These are phyloP conservation scores for Subanguina moxae DNA, from an alignment of 1,140 invertebrate species.

Conservation along the genomic window DNA sequence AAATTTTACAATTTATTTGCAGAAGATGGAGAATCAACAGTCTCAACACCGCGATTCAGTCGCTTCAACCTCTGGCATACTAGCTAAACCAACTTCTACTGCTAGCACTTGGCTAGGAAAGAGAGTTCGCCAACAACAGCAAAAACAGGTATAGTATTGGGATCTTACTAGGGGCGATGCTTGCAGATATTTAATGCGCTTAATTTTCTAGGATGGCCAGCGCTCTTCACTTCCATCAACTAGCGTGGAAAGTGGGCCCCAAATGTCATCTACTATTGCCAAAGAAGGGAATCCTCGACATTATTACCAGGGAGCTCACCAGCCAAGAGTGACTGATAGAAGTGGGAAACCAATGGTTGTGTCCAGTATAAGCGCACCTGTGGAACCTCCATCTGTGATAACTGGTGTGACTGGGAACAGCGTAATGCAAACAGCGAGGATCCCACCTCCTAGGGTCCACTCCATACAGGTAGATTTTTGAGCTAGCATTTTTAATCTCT, in stretches of 20 bases:
- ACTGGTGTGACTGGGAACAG: not conserved
- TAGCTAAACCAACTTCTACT: conserved; percentile 46
- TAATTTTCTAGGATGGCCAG: not conserved
- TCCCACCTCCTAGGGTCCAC: conserved; percentile 43
- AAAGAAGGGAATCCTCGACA: not conserved
- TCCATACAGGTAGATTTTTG: conserved; percentile 18
- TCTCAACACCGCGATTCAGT: conserved; percentile 4
- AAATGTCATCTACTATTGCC: not conserved
- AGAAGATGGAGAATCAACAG: conserved; percentile 12
- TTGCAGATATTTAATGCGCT: not conserved
- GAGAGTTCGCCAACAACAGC: conserved; percentile 50
- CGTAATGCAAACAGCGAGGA: conserved; percentile 33
- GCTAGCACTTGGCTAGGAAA: conserved; percentile 56
- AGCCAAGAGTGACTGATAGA: not conserved
- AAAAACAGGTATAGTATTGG: conserved; percentile 6
- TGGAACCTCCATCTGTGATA: not conserved
- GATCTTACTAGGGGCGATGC: no score
- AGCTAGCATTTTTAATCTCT: no score
- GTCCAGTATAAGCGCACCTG: not conserved
- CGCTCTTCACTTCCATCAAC: conserved; percentile 13
- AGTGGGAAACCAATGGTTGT: conserved; percentile 1
- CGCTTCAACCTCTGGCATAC: conserved; percentile 23
- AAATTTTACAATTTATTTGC: conserved; percentile 8
- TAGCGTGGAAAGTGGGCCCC: not conserved
- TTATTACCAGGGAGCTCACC: not conserved